phyloP scores from a whole-genome alignment of 2,797 vertebrate genomes.

The Oreochromis grahami region DNA sequence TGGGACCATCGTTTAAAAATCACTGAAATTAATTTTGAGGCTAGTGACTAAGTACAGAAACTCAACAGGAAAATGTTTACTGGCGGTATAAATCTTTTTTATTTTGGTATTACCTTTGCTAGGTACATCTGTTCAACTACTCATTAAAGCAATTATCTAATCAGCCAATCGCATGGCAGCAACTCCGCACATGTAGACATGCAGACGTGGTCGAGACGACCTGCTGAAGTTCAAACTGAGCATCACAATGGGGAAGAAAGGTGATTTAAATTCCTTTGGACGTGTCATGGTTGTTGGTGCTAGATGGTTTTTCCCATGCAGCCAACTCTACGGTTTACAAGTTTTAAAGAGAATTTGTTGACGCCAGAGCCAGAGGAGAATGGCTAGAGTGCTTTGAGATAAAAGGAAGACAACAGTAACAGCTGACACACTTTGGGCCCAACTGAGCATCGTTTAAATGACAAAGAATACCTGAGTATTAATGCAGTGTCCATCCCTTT shows the following conservation, averaged over 20 bases:
- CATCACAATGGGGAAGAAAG: not conserved
- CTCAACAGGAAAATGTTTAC: not conserved
- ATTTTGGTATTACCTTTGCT: not conserved
- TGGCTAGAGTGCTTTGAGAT: not conserved
- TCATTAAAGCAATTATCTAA: not conserved
- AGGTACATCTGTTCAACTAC: not conserved
- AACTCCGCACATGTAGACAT: accelerated
- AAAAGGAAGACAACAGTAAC: not conserved
- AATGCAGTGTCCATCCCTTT: not conserved
- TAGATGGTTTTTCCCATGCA: not conserved
- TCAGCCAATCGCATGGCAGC: not conserved
- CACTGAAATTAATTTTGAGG: not conserved
- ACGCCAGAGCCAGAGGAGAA: not conserved
- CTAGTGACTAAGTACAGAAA: not conserved
- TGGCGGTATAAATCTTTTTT: not conserved
- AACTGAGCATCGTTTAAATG: not conserved
- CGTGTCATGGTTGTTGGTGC: not conserved
- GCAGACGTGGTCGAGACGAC: not conserved
- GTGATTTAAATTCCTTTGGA: not conserved
- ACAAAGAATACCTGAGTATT: not conserved
- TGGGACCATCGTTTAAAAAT: not conserved
- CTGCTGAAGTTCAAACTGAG: not conserved
- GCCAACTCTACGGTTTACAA: not conserved
- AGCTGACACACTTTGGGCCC: not conserved
- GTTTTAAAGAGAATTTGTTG: not conserved